Evolutionary conservation across 2,888 invertebrate genomes (phyloP).

Genomic region (Thecocarcelia acutangulata): DNA sequence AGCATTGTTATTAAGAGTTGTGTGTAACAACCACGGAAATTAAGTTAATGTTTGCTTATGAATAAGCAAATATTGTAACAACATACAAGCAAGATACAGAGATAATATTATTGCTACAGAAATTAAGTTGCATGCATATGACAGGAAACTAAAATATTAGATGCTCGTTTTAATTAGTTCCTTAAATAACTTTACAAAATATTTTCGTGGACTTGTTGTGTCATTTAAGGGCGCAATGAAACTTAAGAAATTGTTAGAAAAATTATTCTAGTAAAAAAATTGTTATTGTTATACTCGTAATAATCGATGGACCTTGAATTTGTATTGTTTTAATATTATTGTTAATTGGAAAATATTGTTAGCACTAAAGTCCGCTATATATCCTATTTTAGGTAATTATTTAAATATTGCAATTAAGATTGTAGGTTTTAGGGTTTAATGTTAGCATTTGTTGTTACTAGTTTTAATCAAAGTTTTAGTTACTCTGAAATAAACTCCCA

Average conservation of each 20-base stretch:
- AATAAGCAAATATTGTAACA: conserved; percentile 77
- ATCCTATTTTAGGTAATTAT: too few relatives aligned
- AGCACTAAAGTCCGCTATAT: too few relatives aligned
- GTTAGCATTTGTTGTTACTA: too few relatives aligned
- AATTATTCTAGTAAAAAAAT: too few relatives aligned
- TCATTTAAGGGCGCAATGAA: not conserved
- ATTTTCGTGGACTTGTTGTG: not conserved
- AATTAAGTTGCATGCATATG: conserved; percentile 17
- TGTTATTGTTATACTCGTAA: not conserved
- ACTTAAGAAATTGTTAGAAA: not conserved
- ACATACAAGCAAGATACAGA: conserved; percentile 30
- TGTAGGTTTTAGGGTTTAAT: too few relatives aligned
- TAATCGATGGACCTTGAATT: too few relatives aligned
- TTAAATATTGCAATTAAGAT: too few relatives aligned
- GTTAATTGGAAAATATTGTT: too few relatives aligned
- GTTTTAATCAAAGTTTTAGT: too few relatives aligned
- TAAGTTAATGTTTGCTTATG: conserved; percentile 81
- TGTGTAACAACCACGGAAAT: conserved; percentile 73
- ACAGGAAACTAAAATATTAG: conserved; percentile 9
- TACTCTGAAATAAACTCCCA: too few relatives aligned
- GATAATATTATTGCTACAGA: conserved; percentile 45
- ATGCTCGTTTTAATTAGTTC: conserved; percentile 31
- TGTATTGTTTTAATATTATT: too few relatives aligned
- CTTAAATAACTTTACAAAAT: not conserved
- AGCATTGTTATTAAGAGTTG: conserved; percentile 29